Base-by-base conservation (phyloP, 1,140 invertebrate species). In the Papilio polyxenes region DNA sequence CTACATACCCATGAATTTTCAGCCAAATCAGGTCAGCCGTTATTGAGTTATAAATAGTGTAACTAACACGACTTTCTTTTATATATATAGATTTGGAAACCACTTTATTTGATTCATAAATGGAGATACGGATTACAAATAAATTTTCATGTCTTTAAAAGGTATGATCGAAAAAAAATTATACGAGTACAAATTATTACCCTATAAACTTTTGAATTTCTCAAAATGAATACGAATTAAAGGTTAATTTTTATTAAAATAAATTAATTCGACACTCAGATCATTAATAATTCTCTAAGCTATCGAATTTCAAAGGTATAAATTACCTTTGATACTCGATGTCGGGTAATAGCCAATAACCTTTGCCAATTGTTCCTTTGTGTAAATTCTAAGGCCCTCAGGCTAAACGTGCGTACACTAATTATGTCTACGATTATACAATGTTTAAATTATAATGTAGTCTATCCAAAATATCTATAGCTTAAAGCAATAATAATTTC, bases 261-360 rank as follows among this genome's bases (percentile, higher is more conserved):
- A 72, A 72, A 72, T 72, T 37, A 72, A 72, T 37, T 72, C 31
- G 65, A 72, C 65, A 40, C 65, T 72, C 10, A 10, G 5, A 5
- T 72, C 65, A 72, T 72, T 72, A 72, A 72, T 40, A 72, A 37
- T 72, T 72, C 65, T 15, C 65, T 72, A 11, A 37, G 31, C 11
- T 72, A 72, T 72, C 31, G 13, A 72, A 31, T 72, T 15, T 37
- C 65, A 72, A 40, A 72, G 65, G 65, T 72, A 72, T 17, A 37
- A 69, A 37, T 37, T 69, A 37, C 65, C 65, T 69, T 72, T 72
- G 31, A 72, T 65, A 65, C 10, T 37, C 65, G 65, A 72, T 37
- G 31, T 15, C 31, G 65, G 65, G 23, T 72, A 72, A 72, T 65
- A 65, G 20, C 23, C 31, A 31, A 65, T 69, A 31, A 69, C 65